Conservation (phyloP, 30 jellyfish, hydroid and myxozoan genomes). For the Aurelia coerulea region DNA sequence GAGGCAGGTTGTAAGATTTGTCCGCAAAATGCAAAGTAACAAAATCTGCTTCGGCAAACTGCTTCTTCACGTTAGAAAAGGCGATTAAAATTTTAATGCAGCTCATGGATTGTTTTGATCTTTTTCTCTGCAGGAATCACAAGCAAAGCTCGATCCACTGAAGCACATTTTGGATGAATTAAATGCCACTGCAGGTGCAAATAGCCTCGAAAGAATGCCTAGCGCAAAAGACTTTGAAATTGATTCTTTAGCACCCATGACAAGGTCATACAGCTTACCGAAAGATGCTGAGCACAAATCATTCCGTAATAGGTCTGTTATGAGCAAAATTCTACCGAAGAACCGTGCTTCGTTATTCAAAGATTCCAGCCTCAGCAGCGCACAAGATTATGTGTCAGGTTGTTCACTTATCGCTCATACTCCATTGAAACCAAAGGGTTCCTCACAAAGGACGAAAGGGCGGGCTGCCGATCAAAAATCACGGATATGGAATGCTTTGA, state of each 20-base stretch:
- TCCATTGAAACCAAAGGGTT: constrained; percentile 42
- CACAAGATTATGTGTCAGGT: constrained; percentile 90
- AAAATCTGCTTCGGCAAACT: too few species aligned
- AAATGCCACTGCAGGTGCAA: neutral
- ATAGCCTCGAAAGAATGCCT: neutral
- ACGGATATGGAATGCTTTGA: constrained; percentile 16
- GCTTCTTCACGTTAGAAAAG: too few species aligned
- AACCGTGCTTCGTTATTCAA: constrained; percentile 4
- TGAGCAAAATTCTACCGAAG: neutral
- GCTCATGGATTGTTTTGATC: too few species aligned
- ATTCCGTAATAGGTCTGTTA: constrained; percentile 6
- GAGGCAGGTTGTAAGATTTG: too few species aligned
- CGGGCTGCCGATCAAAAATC: constrained; percentile 68
- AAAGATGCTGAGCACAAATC: constrained; percentile 27
- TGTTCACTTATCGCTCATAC: constrained; percentile 80
- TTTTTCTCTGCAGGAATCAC: constrained; percentile 34
- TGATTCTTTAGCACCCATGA: constrained; percentile 16
- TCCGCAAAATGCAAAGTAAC: too few species aligned
- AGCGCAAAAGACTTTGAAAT: constrained; percentile 3
- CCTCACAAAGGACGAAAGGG: constrained; percentile 72
- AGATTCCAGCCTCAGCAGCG: constrained; percentile 71
- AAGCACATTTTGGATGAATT: constrained; percentile 28
- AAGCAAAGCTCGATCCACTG: constrained; percentile 42
- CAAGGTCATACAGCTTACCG: constrained; percentile 58
- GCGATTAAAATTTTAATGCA: too few species aligned